Conservation (phyloP, 2,797 vertebrate genomes). For the Falco peregrinus region DNA sequence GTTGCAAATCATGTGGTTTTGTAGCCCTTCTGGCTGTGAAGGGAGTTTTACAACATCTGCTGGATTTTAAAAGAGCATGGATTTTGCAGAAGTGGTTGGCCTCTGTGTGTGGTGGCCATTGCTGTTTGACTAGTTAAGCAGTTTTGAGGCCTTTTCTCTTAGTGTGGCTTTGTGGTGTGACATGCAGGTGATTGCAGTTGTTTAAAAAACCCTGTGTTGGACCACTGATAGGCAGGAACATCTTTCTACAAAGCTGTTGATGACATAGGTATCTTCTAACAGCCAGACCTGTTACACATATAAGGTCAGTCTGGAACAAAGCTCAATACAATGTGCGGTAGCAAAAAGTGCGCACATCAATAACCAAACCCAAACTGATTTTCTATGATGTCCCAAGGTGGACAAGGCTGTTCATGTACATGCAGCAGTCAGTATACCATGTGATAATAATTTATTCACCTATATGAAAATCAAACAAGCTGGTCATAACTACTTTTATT, state of each 20-base stretch:
- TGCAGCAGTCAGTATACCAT: neutral
- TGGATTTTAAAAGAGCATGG: neutral
- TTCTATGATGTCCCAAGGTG: neutral
- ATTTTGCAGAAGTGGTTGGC: neutral
- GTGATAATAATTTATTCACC: neutral
- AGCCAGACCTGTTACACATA: neutral
- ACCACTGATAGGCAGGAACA: neutral
- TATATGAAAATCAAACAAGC: neutral
- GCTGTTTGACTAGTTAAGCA: neutral
- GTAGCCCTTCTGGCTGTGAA: neutral
- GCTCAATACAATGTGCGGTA: neutral
- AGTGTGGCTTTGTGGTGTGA: neutral
- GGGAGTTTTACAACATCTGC: neutral
- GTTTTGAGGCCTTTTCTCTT: neutral
- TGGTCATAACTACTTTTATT: neutral
- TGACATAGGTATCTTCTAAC: neutral
- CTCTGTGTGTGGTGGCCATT: neutral
- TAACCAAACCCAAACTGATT: neutral
- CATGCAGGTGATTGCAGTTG: neutral
- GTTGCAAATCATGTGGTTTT: neutral
- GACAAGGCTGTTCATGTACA: neutral
- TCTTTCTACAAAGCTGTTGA: neutral
- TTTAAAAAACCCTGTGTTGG: neutral
- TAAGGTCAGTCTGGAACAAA: neutral
- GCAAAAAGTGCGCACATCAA: neutral